Evolutionary conservation across 2,888 invertebrate species (phyloP), one percentile per base, ranked within the genome.

Genomic region (Colostygia pectinataria): DNA sequence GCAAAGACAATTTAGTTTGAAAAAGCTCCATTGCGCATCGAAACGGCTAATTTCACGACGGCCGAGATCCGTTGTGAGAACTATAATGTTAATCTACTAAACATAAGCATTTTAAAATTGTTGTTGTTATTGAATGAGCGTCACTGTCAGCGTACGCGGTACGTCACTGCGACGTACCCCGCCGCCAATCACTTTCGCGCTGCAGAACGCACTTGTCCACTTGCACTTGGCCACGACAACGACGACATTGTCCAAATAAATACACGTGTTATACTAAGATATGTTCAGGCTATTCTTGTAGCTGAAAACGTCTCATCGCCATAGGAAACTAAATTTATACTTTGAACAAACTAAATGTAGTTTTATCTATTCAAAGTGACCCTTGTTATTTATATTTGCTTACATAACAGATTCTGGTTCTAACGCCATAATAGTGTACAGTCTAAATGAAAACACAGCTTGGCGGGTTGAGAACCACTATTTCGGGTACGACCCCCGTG

Each of bases 391-490:
- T 36, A 92, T 95, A 0, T 94, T 82, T 64, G 95, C 94, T 0
- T 96, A 96, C 68, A 86, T 95, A 13, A 93, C 95, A 0, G 96
- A 96, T 66, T 87, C 95, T 64, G 93, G 94, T 0, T 93, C 93
- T 0, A 94, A 94, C 63, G 94, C 94, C 0, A 68, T 96, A 3
- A 90, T 96, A 4, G 95, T 95, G 1, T 96, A 95, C 73, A 93
- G 93, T 23, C 82, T 93, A 61, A 87, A 89, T 2, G 83, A 91
- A 0, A 85, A 95, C 66, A 91, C 92, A n/a, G 93, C 95, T 0
- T 96, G 95, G 93, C 91, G 95, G 37, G 91, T 95, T 5, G 92
- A 93, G 62, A 95, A 95, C 69, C 94, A 94, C 66, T 95, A 91
- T 78, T 96, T 96, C 91, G 92, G 94, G 66, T 95, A 95, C 61